These are phyloP conservation scores for Ormyrus rosae DNA, from an alignment of 2,888 invertebrate genomes.

Conservation along the genomic window DNA sequence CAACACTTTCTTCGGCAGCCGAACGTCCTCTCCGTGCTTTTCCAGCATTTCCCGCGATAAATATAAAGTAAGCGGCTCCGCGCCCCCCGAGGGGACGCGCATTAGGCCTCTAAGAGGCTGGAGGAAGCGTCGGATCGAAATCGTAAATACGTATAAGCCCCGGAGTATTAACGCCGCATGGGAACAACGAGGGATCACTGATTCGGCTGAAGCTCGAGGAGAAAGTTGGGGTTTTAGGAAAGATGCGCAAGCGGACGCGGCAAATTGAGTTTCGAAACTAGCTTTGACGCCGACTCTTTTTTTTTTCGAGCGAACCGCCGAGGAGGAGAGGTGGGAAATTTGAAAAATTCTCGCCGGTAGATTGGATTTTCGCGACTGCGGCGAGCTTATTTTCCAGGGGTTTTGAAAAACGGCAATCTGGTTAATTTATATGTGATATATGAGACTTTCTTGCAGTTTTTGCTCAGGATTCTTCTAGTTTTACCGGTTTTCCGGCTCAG, in stretches of 20 bases:
- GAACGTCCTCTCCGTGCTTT: slow-evolving; percentile 1
- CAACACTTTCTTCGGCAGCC: slow-evolving; percentile 43
- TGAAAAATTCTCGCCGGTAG: too few relatives aligned
- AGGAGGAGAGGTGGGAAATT: too few relatives aligned
- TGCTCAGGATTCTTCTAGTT: too few relatives aligned
- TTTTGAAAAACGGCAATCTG: too few relatives aligned
- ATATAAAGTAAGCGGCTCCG: slow-evolving; percentile 2
- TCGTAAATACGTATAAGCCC: slow-evolving; percentile 10
- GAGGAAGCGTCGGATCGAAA: slow-evolving; percentile 1
- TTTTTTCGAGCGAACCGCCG: too few relatives aligned
- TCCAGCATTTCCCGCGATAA: slow-evolving; percentile 20
- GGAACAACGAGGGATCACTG: not conserved
- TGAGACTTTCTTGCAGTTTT: too few relatives aligned
- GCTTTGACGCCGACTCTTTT: not conserved
- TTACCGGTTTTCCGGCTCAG: too few relatives aligned
- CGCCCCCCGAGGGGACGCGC: not conserved
- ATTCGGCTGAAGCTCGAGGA: not conserved
- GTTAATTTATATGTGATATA: too few relatives aligned
- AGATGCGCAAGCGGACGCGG: not conserved
- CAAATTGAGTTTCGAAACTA: not conserved
- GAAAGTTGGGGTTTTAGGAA: not conserved
- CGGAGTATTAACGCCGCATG: not conserved
- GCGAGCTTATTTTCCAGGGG: too few relatives aligned
- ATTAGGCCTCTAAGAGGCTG: not conserved
- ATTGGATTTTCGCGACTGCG: too few relatives aligned